These are phyloP conservation scores for Harpagoxenus sublaevis DNA, from an alignment of 2,888 invertebrate species.

Conservation along the genomic window DNA sequence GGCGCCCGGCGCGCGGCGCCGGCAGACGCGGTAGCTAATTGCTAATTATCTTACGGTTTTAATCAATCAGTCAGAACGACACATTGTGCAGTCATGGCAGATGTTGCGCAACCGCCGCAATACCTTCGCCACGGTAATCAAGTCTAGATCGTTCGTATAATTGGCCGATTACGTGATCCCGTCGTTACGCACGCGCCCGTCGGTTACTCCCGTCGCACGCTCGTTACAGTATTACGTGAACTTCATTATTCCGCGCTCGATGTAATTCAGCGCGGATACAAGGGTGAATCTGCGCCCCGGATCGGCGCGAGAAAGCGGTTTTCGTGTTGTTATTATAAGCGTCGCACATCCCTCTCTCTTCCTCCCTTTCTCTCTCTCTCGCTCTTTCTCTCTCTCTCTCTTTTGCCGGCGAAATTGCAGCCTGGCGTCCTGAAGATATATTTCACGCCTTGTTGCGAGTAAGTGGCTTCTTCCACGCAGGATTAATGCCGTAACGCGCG, in stretches of 20 bases:
- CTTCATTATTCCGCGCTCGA: conserved; percentile 46
- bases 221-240: conserved; percentile 34
- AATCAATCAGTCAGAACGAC: conserved; percentile 60
- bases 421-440: conserved; percentile 39
- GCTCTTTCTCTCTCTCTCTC: neutral
- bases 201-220: conserved; percentile 28
- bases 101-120: conserved; percentile 38
- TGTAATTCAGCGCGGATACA: conserved; percentile 36
- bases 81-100: conserved; percentile 43
- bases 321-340: conserved; percentile 19
- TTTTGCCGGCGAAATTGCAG: conserved; percentile 27
- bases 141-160: conserved; percentile 44
- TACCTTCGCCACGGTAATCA: conserved; percentile 24
- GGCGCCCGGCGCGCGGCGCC: conserved; percentile 37
- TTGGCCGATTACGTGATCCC: conserved; percentile 42
- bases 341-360: neutral
- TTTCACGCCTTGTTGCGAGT: conserved; percentile 54
- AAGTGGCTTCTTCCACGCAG: conserved; percentile 53
- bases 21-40: conserved; percentile 65
- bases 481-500: conserved; percentile 39
- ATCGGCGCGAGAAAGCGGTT: conserved; percentile 28
- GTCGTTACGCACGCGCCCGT: conserved; percentile 13
- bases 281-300: conserved; percentile 34
- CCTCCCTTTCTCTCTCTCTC: neutral
- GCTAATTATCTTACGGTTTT: conserved; percentile 70